These are phyloP conservation scores for Scolopax bukidnonensis DNA, from an alignment of 2,797 vertebrate genomes.

Conservation along the genomic window DNA sequence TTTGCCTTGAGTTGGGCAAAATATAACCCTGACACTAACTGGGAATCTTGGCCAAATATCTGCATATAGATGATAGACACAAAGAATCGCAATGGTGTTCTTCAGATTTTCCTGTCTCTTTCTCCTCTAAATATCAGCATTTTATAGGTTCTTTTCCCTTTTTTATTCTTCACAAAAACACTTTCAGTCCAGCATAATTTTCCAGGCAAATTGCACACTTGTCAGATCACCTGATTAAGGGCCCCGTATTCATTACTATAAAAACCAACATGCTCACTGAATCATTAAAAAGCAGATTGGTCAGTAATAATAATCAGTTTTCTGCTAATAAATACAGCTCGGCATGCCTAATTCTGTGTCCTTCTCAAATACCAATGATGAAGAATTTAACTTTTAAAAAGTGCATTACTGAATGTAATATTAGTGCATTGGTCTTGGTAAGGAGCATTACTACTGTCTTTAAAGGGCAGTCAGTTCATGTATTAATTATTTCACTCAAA, in stretches of 20 bases:
- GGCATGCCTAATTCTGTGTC: conserved; percentile 30
- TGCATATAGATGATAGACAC: background rate
- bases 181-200: conserved; percentile 64
- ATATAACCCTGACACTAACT: background rate
- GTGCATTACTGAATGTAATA: background rate
- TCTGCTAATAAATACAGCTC: conserved; percentile 53
- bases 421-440: background rate
- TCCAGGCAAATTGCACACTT: conserved; percentile 64
- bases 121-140: conserved; percentile 34
- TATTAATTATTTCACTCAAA: conserved; percentile 45
- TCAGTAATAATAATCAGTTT: conserved; percentile 68
- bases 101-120: background rate
- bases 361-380: conserved; percentile 36
- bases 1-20: background rate
- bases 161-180: conserved; percentile 49
- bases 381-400: conserved; percentile 33
- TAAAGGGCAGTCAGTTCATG: conserved; percentile 55
- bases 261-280: conserved; percentile 14
- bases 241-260: conserved; percentile 51
- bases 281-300: conserved; percentile 44
- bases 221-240: conserved; percentile 76
- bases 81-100: background rate
- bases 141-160: conserved; percentile 37
- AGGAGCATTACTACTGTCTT: conserved; percentile 17
- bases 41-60: background rate